Conservation (phyloP, 2,888 invertebrate genomes). For the Gerosis bhagava region DNA sequence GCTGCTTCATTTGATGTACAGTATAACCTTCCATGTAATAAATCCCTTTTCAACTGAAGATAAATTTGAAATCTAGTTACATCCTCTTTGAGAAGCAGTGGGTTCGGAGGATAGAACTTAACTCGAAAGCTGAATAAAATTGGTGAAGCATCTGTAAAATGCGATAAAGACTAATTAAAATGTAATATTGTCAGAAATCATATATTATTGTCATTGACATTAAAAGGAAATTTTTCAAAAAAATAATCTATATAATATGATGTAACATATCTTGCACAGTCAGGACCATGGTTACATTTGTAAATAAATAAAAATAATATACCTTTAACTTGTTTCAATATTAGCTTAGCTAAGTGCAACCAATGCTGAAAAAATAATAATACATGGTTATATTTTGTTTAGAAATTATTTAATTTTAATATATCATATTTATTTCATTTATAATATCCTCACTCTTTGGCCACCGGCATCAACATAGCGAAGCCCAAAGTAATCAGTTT, state of each 20-base stretch:
- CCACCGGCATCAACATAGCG: slow-evolving; percentile 94
- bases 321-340: slow-evolving; percentile 96
- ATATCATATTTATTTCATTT: too few relatives aligned
- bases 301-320: slow-evolving; percentile 34
- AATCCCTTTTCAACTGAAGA: slow-evolving; percentile 95
- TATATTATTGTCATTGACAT: too few relatives aligned
- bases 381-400: too few relatives aligned
- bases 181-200: too few relatives aligned
- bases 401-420: too few relatives aligned
- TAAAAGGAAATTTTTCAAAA: too few relatives aligned
- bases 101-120: slow-evolving; percentile 98
- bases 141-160: slow-evolving; percentile 91
- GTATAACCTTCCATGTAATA: slow-evolving; percentile 96
- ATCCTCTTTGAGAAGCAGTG: slow-evolving; percentile 95
- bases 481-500: slow-evolving; percentile 97
- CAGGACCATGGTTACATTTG: too few relatives aligned
- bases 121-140: slow-evolving; percentile 97
- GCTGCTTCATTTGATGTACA: slow-evolving; percentile 95
- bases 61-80: slow-evolving; percentile 97
- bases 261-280: too few relatives aligned
- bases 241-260: too few relatives aligned
- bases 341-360: slow-evolving; percentile 95
- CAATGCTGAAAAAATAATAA: slow-evolving; percentile 90
- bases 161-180: too few relatives aligned
- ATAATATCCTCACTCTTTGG: slow-evolving; percentile 88